Base-by-base conservation (phyloP, 2,113 vertebrate species). In the Indicator maculatus region DNA sequence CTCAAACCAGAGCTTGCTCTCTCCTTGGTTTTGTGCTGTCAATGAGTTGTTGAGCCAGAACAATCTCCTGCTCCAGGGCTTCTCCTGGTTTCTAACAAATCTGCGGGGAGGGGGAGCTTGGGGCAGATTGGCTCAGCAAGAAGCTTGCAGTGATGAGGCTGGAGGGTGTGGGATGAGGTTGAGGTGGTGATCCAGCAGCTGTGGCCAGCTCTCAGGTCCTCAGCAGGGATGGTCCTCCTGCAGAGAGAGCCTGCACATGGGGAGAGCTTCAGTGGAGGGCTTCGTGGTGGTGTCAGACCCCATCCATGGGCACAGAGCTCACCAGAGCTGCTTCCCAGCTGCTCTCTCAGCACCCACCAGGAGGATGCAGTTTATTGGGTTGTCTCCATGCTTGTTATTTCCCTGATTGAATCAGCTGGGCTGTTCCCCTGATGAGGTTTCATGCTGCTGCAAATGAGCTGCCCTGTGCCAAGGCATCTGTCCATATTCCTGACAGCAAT, bases 231-330 rank as follows among this genome's bases (percentile, higher is more conserved):
- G 52, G 13, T 87, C 10, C 27, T 63, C 11, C 14, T 4, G 50
- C 27, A 24, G 59, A 33, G 44, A 28, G 53, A 26, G 38, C 44
- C 79, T 18, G 74, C 38, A 5, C 3, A 2, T 19, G 65, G 36
- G 53, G 19, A 17, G 36, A 10, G 50, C 50, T 10, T 30, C 55
- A 6, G 16, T 0, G 6, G 27, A 8, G 33, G 44, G 3, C 36
- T 2, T 5, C 6, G 0, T 7, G 0, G 50, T 2, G 53, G 27
- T 11, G n/a, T 26, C 3, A 1, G 31, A 33, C 38, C 66, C 0
- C 23, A 0, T 9, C 0, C 1, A 21, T 3, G 47, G 2, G 19
- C 41, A 0, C 1, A 4, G 28, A 2, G 65, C 73, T 39, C 36
- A 1, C 12, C 23, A 5, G 75, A 27, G 50, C 7, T 12, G 69